A percentile compares a stretch with the other conserved stretches of the same genome.
Conservation (phyloP, 2,888 invertebrate genomes). For the Campaea margaritaria region DNA sequence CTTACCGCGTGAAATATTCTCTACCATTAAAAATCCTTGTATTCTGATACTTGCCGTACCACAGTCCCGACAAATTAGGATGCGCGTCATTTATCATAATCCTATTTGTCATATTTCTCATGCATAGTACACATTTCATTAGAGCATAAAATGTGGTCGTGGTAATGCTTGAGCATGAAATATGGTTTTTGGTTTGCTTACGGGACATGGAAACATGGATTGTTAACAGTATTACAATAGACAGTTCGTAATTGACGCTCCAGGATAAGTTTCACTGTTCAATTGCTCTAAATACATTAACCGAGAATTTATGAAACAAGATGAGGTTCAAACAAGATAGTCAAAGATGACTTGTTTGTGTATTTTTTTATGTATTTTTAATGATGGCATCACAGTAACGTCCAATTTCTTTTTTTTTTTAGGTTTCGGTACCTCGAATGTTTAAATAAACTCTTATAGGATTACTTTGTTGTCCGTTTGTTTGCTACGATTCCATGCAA, state of each 20-base stretch:
- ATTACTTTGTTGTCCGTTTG: no score
- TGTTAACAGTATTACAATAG: conserved; percentile 41
- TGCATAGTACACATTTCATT: conserved; percentile 57
- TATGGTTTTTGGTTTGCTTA: conserved; percentile 52
- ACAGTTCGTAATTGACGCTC: conserved; percentile 36
- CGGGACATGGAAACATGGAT: conserved; percentile 37
- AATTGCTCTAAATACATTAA: background rate
- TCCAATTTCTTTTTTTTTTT: no score
- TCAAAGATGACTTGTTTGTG: no score
- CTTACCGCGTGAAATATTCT: conserved; percentile 11
- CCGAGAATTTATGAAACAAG: background rate
- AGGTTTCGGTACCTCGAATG: no score
- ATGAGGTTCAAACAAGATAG: no score
- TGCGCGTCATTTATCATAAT: conserved; percentile 71
- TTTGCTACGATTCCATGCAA: no score
- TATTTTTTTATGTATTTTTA: no score
- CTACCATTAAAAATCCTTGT: conserved; percentile 36
- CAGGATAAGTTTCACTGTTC: conserved; percentile 28
- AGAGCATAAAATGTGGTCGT: conserved; percentile 51
- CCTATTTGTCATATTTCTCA: conserved; percentile 62
- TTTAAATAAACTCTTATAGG: no score
- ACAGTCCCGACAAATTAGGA: conserved; percentile 70
- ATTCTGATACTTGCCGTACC: conserved; percentile 69
- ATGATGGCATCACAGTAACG: no score
- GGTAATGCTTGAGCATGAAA: conserved; percentile 51